These are phyloP conservation scores for Noctua comes DNA, from an alignment of 2,888 invertebrate genomes.

Conservation along the genomic window DNA sequence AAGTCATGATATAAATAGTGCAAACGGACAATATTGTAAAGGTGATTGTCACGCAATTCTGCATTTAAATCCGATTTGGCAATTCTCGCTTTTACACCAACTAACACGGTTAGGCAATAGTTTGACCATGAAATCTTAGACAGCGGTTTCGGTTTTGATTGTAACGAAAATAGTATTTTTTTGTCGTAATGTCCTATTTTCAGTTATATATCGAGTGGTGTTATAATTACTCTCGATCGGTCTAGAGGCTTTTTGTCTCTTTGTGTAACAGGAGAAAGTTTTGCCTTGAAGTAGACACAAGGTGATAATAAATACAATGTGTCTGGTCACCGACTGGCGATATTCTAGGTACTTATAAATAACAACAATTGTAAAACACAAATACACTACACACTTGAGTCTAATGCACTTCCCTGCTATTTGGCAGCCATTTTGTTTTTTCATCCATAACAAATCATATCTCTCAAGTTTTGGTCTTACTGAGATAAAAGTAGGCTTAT, in stretches of 20 bases:
- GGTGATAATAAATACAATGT: not conserved
- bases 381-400: too few relatives aligned
- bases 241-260: not conserved
- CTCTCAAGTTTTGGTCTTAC: too few relatives aligned
- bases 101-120: conserved; percentile 38
- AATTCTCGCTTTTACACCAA: conserved; percentile 25
- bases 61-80: conserved; percentile 39
- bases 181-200: conserved; percentile 6
- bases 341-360: too few relatives aligned
- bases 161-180: not conserved
- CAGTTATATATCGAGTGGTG: not conserved
- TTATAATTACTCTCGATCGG: not conserved
- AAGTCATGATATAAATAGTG: conserved; percentile 12
- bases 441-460: too few relatives aligned
- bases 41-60: conserved; percentile 24
- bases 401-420: too few relatives aligned
- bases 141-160: conserved; percentile 16
- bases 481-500: too few relatives aligned
- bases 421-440: too few relatives aligned
- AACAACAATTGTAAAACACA: too few relatives aligned
- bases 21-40: not conserved
- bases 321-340: too few relatives aligned
- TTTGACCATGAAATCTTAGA: conserved; percentile 36
- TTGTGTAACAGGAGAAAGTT: not conserved
- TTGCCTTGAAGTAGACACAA: not conserved